phyloP scores from a whole-genome alignment of 2,888 invertebrate genomes.

The Nomada lathburiana region DNA sequence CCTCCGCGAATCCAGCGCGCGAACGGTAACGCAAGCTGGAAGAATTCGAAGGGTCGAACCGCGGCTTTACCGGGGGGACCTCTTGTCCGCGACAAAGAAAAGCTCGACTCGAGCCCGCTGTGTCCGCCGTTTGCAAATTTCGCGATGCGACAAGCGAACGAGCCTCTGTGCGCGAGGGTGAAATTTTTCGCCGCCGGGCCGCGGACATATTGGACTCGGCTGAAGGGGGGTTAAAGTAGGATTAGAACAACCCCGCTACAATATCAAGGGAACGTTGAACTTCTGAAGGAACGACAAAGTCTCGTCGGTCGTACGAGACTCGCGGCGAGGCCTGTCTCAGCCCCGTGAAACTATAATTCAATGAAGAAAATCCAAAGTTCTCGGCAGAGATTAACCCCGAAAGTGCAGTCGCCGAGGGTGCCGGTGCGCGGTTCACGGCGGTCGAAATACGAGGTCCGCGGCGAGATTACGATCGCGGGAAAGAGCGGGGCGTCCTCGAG shows the following conservation, averaged over 20 bases:
- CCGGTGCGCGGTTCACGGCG: background rate
- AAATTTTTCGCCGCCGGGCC: background rate
- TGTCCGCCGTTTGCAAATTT: background rate
- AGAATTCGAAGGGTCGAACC: conserved; percentile 12
- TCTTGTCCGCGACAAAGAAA: background rate
- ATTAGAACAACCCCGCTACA: background rate
- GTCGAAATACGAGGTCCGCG: conserved; percentile 21
- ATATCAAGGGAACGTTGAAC: background rate
- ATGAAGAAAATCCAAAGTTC: conserved; percentile 22
- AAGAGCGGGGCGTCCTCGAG: background rate
- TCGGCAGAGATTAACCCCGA: background rate
- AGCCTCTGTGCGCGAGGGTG: background rate
- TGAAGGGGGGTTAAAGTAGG: background rate
- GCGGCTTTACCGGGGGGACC: background rate
- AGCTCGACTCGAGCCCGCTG: background rate
- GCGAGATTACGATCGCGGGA: conserved; percentile 22
- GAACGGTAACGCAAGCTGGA: background rate
- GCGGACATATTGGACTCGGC: background rate
- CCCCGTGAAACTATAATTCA: background rate
- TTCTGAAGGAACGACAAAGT: background rate
- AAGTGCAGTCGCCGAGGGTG: background rate
- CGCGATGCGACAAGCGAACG: background rate
- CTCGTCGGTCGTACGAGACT: no score
- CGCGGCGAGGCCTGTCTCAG: no score
- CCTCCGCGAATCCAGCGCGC: background rate